phyloP scores from a whole-genome alignment of 92 coral and sea anemone genomes.

The Pocillopora grandis region DNA sequence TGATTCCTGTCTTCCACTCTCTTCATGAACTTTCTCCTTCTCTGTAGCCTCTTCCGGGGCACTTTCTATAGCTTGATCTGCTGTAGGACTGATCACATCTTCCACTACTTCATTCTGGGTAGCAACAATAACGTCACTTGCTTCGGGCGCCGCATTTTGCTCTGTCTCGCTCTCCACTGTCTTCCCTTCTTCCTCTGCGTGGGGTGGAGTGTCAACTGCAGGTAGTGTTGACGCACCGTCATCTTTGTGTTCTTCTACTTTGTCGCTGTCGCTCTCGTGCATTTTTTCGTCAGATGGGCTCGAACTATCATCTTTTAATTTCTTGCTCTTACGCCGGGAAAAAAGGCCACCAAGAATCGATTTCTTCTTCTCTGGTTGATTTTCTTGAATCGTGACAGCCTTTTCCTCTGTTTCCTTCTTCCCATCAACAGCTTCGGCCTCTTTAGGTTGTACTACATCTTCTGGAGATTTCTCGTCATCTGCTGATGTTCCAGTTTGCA shows the following conservation, averaged over 20 bases:
- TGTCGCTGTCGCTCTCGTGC: slow-evolving; percentile 2
- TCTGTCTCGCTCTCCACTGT: neutral
- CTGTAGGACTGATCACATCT: neutral
- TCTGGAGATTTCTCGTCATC: too few species aligned
- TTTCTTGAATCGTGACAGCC: neutral
- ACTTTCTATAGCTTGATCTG: slow-evolving; percentile 17
- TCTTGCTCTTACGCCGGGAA: slow-evolving; percentile 32
- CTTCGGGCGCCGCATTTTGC: neutral
- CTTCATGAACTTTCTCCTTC: slow-evolving; percentile 10
- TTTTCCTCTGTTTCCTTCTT: slow-evolving; percentile 7
- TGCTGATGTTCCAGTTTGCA: too few species aligned
- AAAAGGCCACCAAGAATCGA: slow-evolving; percentile 30
- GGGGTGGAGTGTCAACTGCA: neutral
- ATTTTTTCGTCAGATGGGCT: neutral
- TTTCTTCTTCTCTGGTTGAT: slow-evolving; percentile 21
- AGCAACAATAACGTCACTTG: neutral
- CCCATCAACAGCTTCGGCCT: slow-evolving; percentile 2
- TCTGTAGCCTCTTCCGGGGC: neutral
- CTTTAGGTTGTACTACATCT: neutral
- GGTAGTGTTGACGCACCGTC: too few species aligned
- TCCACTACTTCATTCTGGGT: slow-evolving; percentile 4
- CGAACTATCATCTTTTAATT: slow-evolving; percentile 6
- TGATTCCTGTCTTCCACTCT: neutral
- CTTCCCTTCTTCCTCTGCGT: neutral
- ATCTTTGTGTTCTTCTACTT: neutral